Evolutionary conservation across 23 tunicate genomes (phyloP).

Genomic region (Halocynthia aurantium): DNA sequence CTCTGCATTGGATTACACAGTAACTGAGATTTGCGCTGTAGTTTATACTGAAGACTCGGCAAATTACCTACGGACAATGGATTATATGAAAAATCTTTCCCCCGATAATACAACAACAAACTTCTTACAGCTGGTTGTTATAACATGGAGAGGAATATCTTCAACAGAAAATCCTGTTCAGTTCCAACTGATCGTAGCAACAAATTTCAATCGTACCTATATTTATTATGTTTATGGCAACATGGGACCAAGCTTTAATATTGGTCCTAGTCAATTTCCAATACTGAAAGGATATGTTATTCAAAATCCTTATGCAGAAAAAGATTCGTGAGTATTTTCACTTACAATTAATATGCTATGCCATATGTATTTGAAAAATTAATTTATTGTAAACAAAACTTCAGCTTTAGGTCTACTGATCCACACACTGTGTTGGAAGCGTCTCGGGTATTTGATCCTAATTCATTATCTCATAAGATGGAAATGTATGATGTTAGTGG

Average conservation of each 20-base stretch:
- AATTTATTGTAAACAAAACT: too few relatives aligned
- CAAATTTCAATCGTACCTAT: conserved; percentile 37
- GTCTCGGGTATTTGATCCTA: too few relatives aligned
- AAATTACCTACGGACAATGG: background rate
- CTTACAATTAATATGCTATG: too few relatives aligned
- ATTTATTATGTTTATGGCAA: conserved; percentile 34
- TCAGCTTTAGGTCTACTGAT: too few relatives aligned
- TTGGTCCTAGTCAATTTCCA: conserved; percentile 53
- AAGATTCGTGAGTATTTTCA: background rate
- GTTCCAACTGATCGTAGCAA: conserved; percentile 43
- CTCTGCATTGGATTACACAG: background rate
- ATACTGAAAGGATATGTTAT: conserved; percentile 34
- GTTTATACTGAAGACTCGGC: background rate
- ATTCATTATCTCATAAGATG: too few relatives aligned
- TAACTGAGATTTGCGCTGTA: conserved; percentile 35
- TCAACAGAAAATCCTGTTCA: conserved; percentile 9
- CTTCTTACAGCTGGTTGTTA: conserved; percentile 21
- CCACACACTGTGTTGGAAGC: too few relatives aligned
- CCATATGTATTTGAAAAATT: too few relatives aligned
- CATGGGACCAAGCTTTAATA: conserved; percentile 9
- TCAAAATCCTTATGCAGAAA: background rate
- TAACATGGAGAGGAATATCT: conserved; percentile 41
- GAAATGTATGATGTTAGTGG: too few relatives aligned
- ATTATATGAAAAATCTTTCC: background rate
- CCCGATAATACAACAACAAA: background rate